Evolutionary conservation across 2,797 vertebrate species (phyloP).

Genomic region (Epinephelus coioides): DNA sequence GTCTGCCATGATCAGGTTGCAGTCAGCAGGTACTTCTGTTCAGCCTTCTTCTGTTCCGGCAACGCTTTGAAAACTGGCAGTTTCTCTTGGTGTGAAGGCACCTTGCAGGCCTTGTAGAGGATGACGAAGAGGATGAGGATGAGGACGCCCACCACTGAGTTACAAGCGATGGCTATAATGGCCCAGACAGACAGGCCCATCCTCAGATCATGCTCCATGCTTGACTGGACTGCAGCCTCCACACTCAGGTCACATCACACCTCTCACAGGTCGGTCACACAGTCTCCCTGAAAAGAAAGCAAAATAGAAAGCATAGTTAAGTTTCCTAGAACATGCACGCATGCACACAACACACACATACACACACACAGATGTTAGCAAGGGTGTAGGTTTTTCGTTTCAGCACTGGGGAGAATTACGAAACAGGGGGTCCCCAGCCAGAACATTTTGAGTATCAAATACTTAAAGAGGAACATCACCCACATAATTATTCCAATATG

Average conservation of each 20-base stretch:
- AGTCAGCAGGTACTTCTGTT: constrained; percentile 82
- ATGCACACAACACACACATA: not conserved
- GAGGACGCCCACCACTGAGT: constrained; percentile 84
- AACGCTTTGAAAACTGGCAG: constrained; percentile 48
- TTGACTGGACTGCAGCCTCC: constrained; percentile 27
- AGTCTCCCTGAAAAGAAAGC: constrained; percentile 53
- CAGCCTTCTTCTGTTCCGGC: constrained; percentile 61
- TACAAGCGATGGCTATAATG: constrained; percentile 85
- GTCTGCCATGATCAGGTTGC: constrained; percentile 52
- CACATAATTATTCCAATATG: no score
- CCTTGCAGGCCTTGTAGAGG: constrained; percentile 88
- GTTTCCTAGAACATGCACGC: constrained; percentile 4
- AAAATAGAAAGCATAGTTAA: constrained; percentile 7
- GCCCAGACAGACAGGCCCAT: constrained; percentile 83
- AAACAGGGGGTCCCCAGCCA: no score
- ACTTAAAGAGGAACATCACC: no score
- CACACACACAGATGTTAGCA: not conserved
- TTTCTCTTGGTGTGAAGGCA: constrained; percentile 82
- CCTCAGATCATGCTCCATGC: constrained; percentile 81
- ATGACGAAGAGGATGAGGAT: constrained; percentile 86
- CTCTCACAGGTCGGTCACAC: not conserved
- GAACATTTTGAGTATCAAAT: no score
- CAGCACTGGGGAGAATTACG: no score
- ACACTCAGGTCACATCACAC: constrained; percentile 18
- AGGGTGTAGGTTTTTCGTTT: no score